Percentiles rank a stretch among this genome's conserved stretches.
phyloP scores from a whole-genome alignment of 2,797 vertebrate genomes.

The Cuculus canorus region DNA sequence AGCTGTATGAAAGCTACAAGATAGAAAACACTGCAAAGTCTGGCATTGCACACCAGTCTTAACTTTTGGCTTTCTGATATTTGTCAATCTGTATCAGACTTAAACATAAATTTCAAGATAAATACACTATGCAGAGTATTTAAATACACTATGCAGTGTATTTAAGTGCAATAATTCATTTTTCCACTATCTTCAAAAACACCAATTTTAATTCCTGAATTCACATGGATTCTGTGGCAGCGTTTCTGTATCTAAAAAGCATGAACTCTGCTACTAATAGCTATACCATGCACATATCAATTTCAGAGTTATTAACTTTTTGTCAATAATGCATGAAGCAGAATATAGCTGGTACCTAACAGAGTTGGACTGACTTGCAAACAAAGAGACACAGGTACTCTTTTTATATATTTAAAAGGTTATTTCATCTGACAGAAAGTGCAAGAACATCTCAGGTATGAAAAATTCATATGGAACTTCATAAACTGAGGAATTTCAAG shows the following conservation, averaged over 20 bases:
- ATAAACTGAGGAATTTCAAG: background rate
- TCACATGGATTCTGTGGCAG: background rate
- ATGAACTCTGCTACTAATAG: background rate
- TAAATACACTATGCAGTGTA: background rate
- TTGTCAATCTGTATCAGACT: background rate
- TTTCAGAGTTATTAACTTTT: background rate
- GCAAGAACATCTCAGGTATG: background rate
- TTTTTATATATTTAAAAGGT: background rate
- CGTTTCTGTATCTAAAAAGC: background rate
- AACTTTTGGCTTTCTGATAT: background rate
- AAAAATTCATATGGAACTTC: background rate
- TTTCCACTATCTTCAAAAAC: background rate
- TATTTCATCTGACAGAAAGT: background rate
- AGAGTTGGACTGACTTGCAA: background rate
- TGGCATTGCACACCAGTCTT: background rate
- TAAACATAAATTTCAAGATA: background rate
- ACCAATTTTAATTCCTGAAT: background rate
- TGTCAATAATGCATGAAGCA: background rate
- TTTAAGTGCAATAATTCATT: background rate
- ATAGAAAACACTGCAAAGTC: background rate
- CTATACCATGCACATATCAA: background rate
- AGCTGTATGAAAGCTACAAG: background rate
- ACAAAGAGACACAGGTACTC: background rate
- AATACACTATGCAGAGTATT: background rate
- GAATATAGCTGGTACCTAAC: background rate